Evolutionary conservation across 2,888 invertebrate genomes (phyloP), one percentile per base, ranked within the genome.

Genomic region (Resseliella maxima): DNA sequence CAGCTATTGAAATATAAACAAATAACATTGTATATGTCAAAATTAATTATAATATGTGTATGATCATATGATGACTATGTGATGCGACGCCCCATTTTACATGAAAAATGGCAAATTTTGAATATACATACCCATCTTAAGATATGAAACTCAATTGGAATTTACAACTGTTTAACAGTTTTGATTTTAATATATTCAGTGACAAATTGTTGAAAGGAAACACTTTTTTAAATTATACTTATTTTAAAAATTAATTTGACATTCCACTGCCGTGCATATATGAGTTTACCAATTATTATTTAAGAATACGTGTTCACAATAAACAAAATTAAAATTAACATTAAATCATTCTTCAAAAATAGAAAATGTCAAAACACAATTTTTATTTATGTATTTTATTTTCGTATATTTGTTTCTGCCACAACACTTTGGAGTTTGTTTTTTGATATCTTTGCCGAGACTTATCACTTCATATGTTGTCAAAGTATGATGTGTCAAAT

Each of bases 401-500:
- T 59, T 59, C 10, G 24, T 24, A 1, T 59, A 1, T 24, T 24
- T 15, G 59, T 18, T 18, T 50, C 50, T 2, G 10, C 21, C 50
- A 2, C 10, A 50, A 18, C 15, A 50, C 2, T 18, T 41, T 41
- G 5, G 41, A 41, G 50, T 50, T 50, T 50, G 10, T 50, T 50
- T 50, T 50, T n/a, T 24, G 5, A 59, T 59, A 8, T 24, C 12
- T 6, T 59, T 59, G n/a, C 24, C n/a, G 24, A 24, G n/a, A 59
- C 2, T 59, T 59, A 59, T 59, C n/a, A 24, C 1, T 24, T 59
- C 24, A 59, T 59, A 10, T 24, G 24, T 59, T 59, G 59, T 59
- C 59, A 59, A 59, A 24, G 24, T 59, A 59, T 59, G 59, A 59
- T 59, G 59, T 59, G 59, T 59, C 59, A 59, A 50, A 2, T 50